Evolutionary conservation across 2,797 vertebrate genomes (phyloP).

Genomic region (Pipistrellus nathusii): DNA sequence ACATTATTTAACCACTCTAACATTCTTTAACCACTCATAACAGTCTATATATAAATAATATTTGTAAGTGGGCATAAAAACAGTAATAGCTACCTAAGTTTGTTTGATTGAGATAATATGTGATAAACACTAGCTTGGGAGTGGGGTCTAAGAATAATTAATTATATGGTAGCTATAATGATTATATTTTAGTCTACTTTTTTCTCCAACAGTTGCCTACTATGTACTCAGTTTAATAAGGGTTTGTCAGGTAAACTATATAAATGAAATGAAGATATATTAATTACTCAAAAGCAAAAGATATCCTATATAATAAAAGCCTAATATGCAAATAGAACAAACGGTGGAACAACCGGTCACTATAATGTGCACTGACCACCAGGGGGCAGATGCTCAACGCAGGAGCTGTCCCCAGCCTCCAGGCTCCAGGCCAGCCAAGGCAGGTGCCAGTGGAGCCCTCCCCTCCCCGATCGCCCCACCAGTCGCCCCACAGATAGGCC

Average conservation of each 20-base stretch:
- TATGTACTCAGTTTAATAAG: slow-evolving; percentile 9
- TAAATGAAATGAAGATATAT: slow-evolving; percentile 40
- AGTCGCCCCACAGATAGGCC: no score
- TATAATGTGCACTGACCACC: no score
- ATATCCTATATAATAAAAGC: no score
- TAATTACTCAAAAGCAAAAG: neutral
- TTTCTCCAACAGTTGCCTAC: neutral
- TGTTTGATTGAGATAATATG: slow-evolving; percentile 4
- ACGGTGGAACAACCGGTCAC: rapidly evolving
- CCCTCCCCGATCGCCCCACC: rapidly evolving
- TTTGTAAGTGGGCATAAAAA: neutral
- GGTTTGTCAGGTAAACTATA: neutral
- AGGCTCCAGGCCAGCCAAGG: no score
- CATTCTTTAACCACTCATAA: no score
- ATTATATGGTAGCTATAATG: neutral
- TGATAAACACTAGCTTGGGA: neutral
- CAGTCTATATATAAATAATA: no score
- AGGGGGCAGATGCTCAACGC: no score
- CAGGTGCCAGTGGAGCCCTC: no score
- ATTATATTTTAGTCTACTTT: slow-evolving; percentile 39
- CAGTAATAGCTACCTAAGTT: neutral
- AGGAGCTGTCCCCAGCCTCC: no score
- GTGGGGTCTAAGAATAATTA: neutral
- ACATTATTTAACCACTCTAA: neutral
- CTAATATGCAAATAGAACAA: no score